Evolutionary conservation across 2,888 invertebrate genomes (phyloP), one percentile per base, ranked within the genome.

Genomic region (Nowickia ferox): DNA sequence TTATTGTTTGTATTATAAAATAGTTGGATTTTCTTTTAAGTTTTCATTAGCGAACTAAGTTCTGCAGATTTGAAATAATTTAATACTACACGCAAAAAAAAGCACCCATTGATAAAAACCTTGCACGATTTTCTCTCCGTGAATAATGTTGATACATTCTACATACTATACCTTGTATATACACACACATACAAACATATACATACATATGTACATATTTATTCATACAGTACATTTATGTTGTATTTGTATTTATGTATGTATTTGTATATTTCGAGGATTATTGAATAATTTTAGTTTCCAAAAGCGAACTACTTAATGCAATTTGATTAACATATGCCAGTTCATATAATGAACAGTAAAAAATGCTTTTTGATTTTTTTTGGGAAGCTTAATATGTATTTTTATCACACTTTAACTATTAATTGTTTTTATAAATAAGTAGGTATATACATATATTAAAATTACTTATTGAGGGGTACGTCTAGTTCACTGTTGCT

Each of bases 61-160:
- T 30, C 6, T 30, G 30, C 30, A 30, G 30, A 38, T 48, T 48
- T 4, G 1, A 13, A 48, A n/a, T 48, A 48, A n/a, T 48, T n/a
- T 1, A 8, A 48, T 48, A n/a, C 19, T 10, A 11, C 53, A 53
- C 19, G 17, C n/a, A 17, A 42, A 63, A 61, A 46, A 65, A 65
- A 65, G n/a, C 22, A 66, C 48, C 66, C 66, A n/a, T 10, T 76
- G 48, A n/a, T 48, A 63, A 68, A 76, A 65, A 53, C 69, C 69
- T 76, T 76, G 76, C 82, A 82, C 76, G 82, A 82, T 63, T 69
- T 76, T 69, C 9, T 22, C 51, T 48, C 5, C 30, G 48, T 46
- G 2, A 30, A 71, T 17, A 66, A 22, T 75, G 48, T 30, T 66
- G 0, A 30, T 57, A 13, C 10, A 65, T 22, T 40, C 1, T 17